These are phyloP conservation scores for Urechis unicinctus DNA, from an alignment of 2,888 invertebrate genomes.

Conservation along the genomic window DNA sequence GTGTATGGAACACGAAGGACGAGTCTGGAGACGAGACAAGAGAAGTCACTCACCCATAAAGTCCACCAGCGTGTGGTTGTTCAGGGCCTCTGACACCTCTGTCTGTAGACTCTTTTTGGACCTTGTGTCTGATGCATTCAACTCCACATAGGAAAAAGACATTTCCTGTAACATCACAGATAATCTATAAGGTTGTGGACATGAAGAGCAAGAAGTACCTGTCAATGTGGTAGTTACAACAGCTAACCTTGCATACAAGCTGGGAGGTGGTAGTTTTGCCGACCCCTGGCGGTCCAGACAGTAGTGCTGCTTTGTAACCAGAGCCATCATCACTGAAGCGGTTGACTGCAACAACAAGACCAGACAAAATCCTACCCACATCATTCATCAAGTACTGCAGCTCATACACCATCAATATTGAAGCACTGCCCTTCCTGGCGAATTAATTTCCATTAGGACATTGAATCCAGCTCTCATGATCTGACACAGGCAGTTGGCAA, in stretches of 20 bases:
- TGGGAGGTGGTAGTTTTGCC: constrained; percentile 60
- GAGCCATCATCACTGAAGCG: constrained; percentile 63
- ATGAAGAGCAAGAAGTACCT: too few species aligned
- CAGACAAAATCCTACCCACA: too few species aligned
- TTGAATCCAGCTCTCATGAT: too few species aligned
- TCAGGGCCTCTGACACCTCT: constrained; percentile 74
- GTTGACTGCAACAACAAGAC: constrained; percentile 13
- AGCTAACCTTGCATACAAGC: constrained; percentile 64
- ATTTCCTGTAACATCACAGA: constrained; percentile 58
- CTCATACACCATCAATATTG: background rate
- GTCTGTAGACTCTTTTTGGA: constrained; percentile 79
- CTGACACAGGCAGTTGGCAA: too few species aligned
- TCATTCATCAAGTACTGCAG: too few species aligned
- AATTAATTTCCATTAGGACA: too few species aligned
- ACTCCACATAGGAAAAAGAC: constrained; percentile 83
- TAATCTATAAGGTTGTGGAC: too few species aligned
- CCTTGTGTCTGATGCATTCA: constrained; percentile 96
- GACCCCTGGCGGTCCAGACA: constrained; percentile 95
- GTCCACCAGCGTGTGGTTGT: constrained; percentile 55
- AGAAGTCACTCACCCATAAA: constrained; percentile 27
- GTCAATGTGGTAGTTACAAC: background rate
- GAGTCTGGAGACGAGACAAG: too few species aligned
- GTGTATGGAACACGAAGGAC: background rate
- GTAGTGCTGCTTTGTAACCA: constrained; percentile 80
- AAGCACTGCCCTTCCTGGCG: too few species aligned